A percentile compares a stretch with the other conserved stretches of the same genome.
These are phyloP conservation scores for Tuberolachnus salignus DNA, from an alignment of 2,888 invertebrate genomes.

Conservation along the genomic window DNA sequence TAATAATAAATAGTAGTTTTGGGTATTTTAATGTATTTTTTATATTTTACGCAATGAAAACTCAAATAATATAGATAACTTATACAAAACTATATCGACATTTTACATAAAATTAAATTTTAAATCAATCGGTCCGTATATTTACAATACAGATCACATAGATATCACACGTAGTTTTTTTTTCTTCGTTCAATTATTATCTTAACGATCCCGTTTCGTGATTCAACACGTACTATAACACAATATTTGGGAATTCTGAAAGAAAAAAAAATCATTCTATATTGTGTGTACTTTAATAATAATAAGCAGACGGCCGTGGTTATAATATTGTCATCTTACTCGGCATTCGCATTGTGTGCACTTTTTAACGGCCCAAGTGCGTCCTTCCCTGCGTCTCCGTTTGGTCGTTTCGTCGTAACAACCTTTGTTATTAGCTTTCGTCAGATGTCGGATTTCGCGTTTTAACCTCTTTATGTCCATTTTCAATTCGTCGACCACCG, in stretches of 20 bases:
- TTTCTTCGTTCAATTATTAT: no score
- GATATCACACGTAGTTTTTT: neutral
- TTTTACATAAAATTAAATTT: neutral
- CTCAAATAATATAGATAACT: conserved; percentile 3
- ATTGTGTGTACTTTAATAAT: neutral
- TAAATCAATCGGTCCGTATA: neutral
- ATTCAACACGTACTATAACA: conserved; percentile 35
- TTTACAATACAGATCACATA: neutral
- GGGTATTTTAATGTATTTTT: neutral
- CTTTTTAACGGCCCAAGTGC: conserved; percentile 65
- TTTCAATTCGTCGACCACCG: conserved; percentile 65
- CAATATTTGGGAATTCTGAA: conserved; percentile 49
- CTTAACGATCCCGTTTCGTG: neutral
- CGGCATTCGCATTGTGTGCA: conserved; percentile 66
- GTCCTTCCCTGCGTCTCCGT: conserved; percentile 64
- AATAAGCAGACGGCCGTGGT: neutral
- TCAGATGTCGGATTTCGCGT: conserved; percentile 64
- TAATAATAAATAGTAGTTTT: no score
- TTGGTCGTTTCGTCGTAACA: conserved; percentile 64
- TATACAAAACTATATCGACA: neutral
- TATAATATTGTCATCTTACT: conserved; percentile 59
- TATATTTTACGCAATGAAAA: neutral
- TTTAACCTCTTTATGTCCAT: conserved; percentile 66
- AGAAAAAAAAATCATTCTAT: conserved; percentile 4
- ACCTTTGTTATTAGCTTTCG: conserved; percentile 61